Percentiles rank a stretch among this genome's conserved stretches.
Conservation (phyloP, 2,113 vertebrate species). For the Castor canadensis region DNA sequence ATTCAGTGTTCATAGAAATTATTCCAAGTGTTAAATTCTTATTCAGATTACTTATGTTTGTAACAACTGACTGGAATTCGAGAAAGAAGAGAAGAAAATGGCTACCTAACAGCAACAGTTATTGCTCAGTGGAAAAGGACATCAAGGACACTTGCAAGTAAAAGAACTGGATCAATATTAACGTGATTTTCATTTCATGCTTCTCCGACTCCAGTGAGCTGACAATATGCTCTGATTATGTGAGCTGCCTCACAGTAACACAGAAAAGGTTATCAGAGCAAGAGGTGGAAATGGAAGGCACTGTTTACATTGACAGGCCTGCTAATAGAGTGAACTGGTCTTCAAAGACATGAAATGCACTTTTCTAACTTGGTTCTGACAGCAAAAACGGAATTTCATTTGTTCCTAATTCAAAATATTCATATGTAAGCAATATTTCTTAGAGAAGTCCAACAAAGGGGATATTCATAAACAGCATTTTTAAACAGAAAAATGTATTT, state of each 20-base stretch:
- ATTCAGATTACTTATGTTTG: conserved; percentile 64
- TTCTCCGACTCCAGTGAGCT: conserved; percentile 97
- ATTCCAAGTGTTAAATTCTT: conserved; percentile 63
- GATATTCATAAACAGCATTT: conserved; percentile 70
- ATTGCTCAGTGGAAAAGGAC: conserved; percentile 86
- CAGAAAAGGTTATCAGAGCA: conserved; percentile 92
- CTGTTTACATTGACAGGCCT: conserved; percentile 94
- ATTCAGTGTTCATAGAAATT: conserved; percentile 49
- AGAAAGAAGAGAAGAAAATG: conserved; percentile 78
- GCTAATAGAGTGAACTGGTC: conserved; percentile 93
- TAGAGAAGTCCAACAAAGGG: conserved; percentile 64
- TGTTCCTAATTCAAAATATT: conserved; percentile 83
- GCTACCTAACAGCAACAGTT: conserved; percentile 84
- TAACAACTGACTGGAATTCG: conserved; percentile 60
- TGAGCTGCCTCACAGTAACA: conserved; percentile 89
- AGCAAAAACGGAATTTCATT: conserved; percentile 83
- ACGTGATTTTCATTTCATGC: conserved; percentile 99
- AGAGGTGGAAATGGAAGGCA: conserved; percentile 91
- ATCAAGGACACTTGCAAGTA: conserved; percentile 95
- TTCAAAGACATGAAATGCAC: conserved; percentile 83
- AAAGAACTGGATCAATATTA: conserved; percentile 99
- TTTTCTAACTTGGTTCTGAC: conserved; percentile 84
- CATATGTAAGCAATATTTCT: conserved; percentile 78
- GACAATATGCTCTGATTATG: conserved; percentile 94
- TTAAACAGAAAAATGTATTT: conserved; percentile 77